Evolutionary conservation across 2,797 vertebrate species (phyloP).

Genomic region (Premnoplex brunnescens): DNA sequence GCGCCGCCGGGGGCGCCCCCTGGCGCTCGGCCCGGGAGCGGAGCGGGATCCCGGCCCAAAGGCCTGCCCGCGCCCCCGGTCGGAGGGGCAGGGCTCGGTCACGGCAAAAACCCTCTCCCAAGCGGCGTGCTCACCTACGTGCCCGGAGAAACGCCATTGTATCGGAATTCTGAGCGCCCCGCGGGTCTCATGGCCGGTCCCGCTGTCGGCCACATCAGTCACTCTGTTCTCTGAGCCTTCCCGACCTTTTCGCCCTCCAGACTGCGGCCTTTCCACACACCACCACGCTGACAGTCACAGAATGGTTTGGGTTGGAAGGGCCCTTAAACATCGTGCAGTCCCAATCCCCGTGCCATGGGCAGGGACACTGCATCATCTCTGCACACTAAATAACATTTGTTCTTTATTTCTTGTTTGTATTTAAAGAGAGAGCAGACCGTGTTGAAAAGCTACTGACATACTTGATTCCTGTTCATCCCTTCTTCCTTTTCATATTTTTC

Average conservation of each 20-base stretch:
- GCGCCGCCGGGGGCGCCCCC: not conserved
- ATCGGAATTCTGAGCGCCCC: no score
- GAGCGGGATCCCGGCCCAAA: not conserved
- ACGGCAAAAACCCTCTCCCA: not conserved
- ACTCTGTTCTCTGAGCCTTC: fast-evolving
- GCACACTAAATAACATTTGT: not conserved
- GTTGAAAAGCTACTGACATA: not conserved
- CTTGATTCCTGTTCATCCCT: not conserved
- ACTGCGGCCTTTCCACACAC: not conserved
- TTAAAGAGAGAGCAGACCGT: not conserved
- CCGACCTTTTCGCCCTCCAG: not conserved
- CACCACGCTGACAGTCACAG: not conserved
- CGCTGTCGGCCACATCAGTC: fast-evolving
- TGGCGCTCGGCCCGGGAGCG: not conserved
- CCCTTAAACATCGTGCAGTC: not conserved
- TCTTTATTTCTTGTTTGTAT: not conserved
- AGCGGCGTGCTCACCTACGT: fast-evolving
- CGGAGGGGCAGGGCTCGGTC: fast-evolving
- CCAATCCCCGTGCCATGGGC: not conserved
- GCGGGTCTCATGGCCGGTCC: fast-evolving
- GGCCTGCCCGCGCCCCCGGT: not conserved
- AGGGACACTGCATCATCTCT: not conserved
- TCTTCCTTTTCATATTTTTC: not conserved
- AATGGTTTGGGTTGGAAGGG: not conserved
- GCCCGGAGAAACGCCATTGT: not conserved